Base-by-base conservation (phyloP, 1,140 invertebrate species). In the Belonocnema kinseyi region DNA sequence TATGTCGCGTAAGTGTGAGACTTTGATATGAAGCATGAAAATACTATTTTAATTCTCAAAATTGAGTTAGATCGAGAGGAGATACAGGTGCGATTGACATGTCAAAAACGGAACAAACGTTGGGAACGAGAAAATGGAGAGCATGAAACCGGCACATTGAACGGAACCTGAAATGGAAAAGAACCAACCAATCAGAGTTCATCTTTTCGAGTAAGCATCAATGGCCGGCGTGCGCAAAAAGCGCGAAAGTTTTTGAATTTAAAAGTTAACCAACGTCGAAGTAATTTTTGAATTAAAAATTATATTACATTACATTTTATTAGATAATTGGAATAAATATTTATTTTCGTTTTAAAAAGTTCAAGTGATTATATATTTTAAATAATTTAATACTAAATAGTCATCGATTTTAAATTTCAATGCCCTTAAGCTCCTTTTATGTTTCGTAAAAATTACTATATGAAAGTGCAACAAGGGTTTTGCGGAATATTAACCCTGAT, bases 61-160 rank as follows among this genome's bases (percentile, higher is more conserved):
- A 66, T 66, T 66, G n/a, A 46, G 61, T 66, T n/a, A 66, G 79
- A 84, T 82, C 81, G 78, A 81, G 81, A 84, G 53, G n/a, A 16
- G 40, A 66, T 66, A 8, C 40, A 84, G 78, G 8, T 81, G 26
- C 26, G 79, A 82, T 81, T 74, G 75, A 82, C 83, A 82, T 84
- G 81, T 81, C 79, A 80, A 81, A 84, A 84, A 84, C 82, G 82
- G 82, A 82, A 80, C 77, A 81, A 75, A 80, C 77, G 8, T 12
- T 5, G 50, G 83, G 77, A 85, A 85, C 58, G 72, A 75, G 50
- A 79, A 73, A 40, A 16, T 16, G 33, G 33, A 66, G 21, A n/a
- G 7, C 17, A 11, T n/a, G 33, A 66, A 66, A 66, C 61, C 61
- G 61, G 61, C 40, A 1, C 33, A 7, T 61, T 58, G 11, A 61